phyloP scores from a whole-genome alignment of 2,888 invertebrate genomes.

The Drosophila antonietae region DNA sequence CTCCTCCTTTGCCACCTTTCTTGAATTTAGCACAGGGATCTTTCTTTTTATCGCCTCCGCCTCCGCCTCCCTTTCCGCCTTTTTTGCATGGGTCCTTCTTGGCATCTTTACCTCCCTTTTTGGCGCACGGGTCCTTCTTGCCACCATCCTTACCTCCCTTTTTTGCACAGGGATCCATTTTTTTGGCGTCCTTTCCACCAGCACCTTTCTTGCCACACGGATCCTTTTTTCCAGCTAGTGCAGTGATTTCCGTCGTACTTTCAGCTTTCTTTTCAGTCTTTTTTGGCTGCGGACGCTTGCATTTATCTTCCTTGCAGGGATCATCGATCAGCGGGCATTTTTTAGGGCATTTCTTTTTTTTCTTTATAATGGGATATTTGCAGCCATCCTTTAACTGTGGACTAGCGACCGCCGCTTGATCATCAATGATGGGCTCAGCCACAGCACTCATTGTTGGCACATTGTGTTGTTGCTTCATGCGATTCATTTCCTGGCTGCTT shows the following conservation, averaged over 20 bases:
- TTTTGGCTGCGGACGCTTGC: slow-evolving; percentile 38
- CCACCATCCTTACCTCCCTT: slow-evolving; percentile 15
- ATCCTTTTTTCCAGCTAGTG: slow-evolving; percentile 23
- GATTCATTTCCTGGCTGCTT: slow-evolving; percentile 44
- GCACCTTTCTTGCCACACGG: slow-evolving; percentile 21
- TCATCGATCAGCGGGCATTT: slow-evolving; percentile 58
- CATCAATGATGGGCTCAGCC: background rate
- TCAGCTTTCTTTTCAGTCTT: slow-evolving; percentile 26
- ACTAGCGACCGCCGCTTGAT: background rate
- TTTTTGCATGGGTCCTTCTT: background rate
- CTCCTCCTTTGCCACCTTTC: slow-evolving; percentile 19
- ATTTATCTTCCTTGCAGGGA: slow-evolving; percentile 58
- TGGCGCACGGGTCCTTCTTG: background rate
- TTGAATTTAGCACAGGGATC: slow-evolving; percentile 21
- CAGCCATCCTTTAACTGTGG: slow-evolving; percentile 60
- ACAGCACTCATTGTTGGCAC: slow-evolving; percentile 14
- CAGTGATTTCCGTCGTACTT: slow-evolving; percentile 21
- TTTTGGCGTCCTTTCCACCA: background rate
- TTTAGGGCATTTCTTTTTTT: slow-evolving; percentile 66
- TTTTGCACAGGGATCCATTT: slow-evolving; percentile 21
- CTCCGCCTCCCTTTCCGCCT: background rate
- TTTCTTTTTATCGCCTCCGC: slow-evolving; percentile 1
- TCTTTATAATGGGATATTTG: slow-evolving; percentile 62
- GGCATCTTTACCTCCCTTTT: background rate
- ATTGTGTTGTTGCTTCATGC: slow-evolving; percentile 11